A percentile compares a stretch with the other conserved stretches of the same genome.
These are phyloP conservation scores for Helicolenus hilgendorfi DNA, from an alignment of 2,797 vertebrate species.

Conservation along the genomic window DNA sequence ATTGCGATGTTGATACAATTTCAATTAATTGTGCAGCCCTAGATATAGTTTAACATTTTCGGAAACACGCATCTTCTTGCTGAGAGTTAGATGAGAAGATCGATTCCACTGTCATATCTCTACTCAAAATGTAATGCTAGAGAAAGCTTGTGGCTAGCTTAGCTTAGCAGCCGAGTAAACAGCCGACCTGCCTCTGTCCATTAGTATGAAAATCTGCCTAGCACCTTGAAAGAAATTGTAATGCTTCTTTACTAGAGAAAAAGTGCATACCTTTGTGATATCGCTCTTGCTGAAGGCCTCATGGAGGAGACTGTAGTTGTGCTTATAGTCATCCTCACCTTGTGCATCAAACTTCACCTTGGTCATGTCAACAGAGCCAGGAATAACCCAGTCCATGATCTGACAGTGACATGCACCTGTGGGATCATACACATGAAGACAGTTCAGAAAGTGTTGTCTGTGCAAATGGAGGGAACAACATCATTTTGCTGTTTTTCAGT, in stretches of 20 bases:
- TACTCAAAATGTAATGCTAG: background rate
- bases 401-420: slow-evolving; percentile 89
- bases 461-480: background rate
- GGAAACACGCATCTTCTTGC: background rate
- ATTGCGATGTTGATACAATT: too few species aligned
- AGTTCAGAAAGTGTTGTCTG: background rate
- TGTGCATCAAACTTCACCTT: slow-evolving; percentile 85
- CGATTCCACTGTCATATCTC: background rate
- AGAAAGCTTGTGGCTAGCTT: background rate
- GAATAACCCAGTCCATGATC: slow-evolving; percentile 85
- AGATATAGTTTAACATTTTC: too few species aligned
- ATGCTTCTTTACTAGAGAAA: background rate
- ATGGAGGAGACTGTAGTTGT: slow-evolving; percentile 87
- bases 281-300: slow-evolving; percentile 74
- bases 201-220: background rate
- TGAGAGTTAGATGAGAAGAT: background rate
- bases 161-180: background rate
- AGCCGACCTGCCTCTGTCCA: background rate
- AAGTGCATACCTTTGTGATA: slow-evolving; percentile 75
- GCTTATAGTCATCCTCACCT: slow-evolving; percentile 74
- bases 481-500: background rate
- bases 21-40: too few species aligned
- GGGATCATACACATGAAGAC: slow-evolving; percentile 10
- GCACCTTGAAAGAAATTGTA: background rate
- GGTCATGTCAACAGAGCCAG: slow-evolving; percentile 85